A percentile compares a stretch with the other conserved stretches of the same genome.
Conservation (phyloP, 2,797 vertebrate genomes). For the Ataeniobius toweri region DNA sequence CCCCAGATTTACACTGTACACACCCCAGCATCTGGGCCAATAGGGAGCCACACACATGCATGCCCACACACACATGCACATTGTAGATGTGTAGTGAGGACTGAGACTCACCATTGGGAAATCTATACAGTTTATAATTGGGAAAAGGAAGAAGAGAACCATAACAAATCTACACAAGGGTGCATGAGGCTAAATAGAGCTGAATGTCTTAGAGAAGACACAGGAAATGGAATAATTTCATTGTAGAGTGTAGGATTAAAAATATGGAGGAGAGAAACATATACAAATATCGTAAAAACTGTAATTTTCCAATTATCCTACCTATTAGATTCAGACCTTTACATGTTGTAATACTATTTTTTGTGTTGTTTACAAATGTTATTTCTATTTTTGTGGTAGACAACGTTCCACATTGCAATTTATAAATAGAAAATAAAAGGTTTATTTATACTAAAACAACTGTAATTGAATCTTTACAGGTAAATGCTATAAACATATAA, state of each 20-base stretch:
- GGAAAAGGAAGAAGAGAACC: conserved; percentile 73
- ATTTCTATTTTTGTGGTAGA: neutral
- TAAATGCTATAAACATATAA: neutral
- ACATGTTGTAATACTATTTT: neutral
- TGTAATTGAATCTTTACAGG: conserved; percentile 18
- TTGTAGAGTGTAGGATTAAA: conserved; percentile 5
- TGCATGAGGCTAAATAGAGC: conserved; percentile 65
- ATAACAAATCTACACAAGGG: conserved; percentile 75
- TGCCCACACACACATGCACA: conserved; percentile 38
- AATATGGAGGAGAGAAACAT: neutral
- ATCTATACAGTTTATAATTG: conserved; percentile 80
- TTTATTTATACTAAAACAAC: neutral
- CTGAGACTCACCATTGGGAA: conserved; percentile 74
- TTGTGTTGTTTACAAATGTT: neutral
- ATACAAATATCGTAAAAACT: neutral
- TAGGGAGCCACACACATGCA: conserved; percentile 52
- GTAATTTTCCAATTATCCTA: neutral
- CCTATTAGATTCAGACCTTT: neutral
- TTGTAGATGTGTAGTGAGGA: conserved; percentile 68
- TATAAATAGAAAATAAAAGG: neutral
- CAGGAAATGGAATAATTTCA: conserved; percentile 41
- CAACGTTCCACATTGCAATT: neutral
- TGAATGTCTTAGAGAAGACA: conserved; percentile 59
- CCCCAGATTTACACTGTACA: conserved; percentile 79
- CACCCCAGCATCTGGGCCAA: conserved; percentile 74